Evolutionary conservation across 23 tunicate genomes (phyloP), one percentile per base, ranked within the genome.

Genomic region (Botrylloides violaceus): DNA sequence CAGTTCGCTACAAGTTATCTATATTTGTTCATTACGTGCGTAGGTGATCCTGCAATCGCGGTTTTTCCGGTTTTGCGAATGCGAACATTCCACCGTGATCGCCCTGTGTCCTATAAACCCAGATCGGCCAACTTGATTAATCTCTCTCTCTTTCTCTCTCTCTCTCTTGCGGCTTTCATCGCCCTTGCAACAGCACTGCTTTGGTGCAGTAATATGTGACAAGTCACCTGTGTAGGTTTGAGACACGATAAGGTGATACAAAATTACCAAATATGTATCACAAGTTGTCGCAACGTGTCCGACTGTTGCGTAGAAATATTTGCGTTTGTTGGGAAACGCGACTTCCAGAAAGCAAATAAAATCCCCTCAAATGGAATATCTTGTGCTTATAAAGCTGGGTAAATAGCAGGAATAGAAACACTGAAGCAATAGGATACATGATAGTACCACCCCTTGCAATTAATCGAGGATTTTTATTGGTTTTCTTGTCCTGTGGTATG

Each of bases 361-460:
- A 43, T 43, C 53, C 53, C n/a, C 53, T 43, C 53, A 43, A 7
- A 43, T 43, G 53, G 9, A 7, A 43, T 9, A 43, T n/a, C n/a
- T n/a, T n/a, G n/a, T 43, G 53, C 53, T 43, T 43, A 43, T 43
- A 43, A 43, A 43, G 53, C 53, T 43, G 53, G 53, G 53, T 15
- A 43, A 43, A 43, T 43, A 43, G 53, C 12, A 43, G 9, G 53
- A 15, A 43, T 43, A 15, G 53, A n/a, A n/a, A n/a, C n/a, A n/a
- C n/a, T n/a, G n/a, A n/a, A n/a, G n/a, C n/a, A n/a, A n/a, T 43
- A 43, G 15, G 15, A 7, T 43, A 43, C 53, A 9, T 43, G 53
- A 15, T 7, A 43, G 9, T 43, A 43, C 9, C 9, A 43, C 53
- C 53, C 53, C 53, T 15, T 43, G 53, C 12, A 43, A 43, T 43